Base-by-base conservation (phyloP, 2,888 invertebrate genomes). In the Acanthococcus lagerstroemiae region DNA sequence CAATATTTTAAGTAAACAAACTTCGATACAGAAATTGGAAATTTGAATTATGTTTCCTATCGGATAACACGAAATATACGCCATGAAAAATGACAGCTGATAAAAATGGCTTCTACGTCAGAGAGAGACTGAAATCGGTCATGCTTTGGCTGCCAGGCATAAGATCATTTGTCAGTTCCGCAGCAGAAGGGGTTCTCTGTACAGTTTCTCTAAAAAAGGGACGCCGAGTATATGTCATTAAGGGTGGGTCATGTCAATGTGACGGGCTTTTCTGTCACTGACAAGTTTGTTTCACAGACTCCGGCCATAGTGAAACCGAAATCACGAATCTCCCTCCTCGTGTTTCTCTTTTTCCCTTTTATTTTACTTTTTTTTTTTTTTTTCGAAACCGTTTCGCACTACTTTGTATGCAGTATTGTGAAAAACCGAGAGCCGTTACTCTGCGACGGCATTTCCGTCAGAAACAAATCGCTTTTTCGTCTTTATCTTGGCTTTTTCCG, bases 191-290 rank as follows among this genome's bases (percentile, higher is more conserved):
- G n/a, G n/a, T n/a, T n/a, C n/a, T n/a, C n/a, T n/a, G n/a, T n/a
- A n/a, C n/a, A n/a, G n/a, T n/a, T n/a, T n/a, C n/a, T n/a, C n/a
- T n/a, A 44, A 57, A 57, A 58, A 58, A 58, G 58, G 46, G 58
- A 58, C 52, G 19, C 45, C 46, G 58, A 58, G 58, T 58, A 58
- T 58, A 58, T 58, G 58, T 46, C 58, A 58, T 58, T 58, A 58
- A 58, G 58, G 58, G 58, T 58, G 58, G 58, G 58, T 58, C 58
- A 58, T 58, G 58, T 58, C 58, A 58, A 58, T 58, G 58, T 58
- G 58, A 58, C 58, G 58, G 45, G 58, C 58, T 58, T 58, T 48
- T 58, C 58, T 58, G 58, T 58, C 58, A 58, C 58, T 58, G 58
- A 58, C 58, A 58, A 58, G 58, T 58, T 58, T 46, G 58, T 58